Conservation (phyloP, 1,140 invertebrate genomes). For the Gyrodactylus bullatarudis region DNA sequence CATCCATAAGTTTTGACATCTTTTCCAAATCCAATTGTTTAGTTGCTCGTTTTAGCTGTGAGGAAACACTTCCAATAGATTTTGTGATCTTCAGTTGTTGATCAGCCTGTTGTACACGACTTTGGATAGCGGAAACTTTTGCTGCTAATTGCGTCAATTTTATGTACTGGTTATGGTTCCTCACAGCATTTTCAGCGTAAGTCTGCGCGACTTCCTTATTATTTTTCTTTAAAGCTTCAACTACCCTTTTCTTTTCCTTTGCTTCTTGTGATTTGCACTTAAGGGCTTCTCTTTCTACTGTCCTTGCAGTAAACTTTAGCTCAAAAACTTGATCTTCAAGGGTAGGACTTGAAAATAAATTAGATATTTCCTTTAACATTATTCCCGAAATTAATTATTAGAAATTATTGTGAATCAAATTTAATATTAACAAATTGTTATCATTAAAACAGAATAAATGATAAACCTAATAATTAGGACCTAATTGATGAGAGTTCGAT, state of each 20-base stretch:
- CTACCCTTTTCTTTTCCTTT: background rate
- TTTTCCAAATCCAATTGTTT: constrained; percentile 89
- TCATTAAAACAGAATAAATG: too few relatives aligned
- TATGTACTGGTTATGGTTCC: constrained; percentile 80
- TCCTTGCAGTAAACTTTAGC: background rate
- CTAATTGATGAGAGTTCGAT: too few relatives aligned
- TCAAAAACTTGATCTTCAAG: background rate
- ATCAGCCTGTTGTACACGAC: constrained; percentile 48
- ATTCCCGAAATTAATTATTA: too few relatives aligned
- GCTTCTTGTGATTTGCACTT: background rate
- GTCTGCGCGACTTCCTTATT: background rate
- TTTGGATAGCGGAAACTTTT: constrained; percentile 76
- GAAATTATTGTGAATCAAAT: too few relatives aligned
- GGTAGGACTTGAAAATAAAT: too few relatives aligned
- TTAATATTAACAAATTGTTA: too few relatives aligned
- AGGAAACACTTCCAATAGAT: constrained; percentile 51
- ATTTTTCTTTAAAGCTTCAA: background rate
- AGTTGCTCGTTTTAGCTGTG: constrained; percentile 97
- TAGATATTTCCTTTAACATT: too few relatives aligned
- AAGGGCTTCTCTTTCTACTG: background rate
- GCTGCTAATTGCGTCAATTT: constrained; percentile 92
- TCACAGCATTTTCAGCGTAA: constrained; percentile 25
- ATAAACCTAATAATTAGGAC: too few relatives aligned
- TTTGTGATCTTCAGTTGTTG: constrained; percentile 44
- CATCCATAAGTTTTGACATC: constrained; percentile 84